Evolutionary conservation across 1,140 invertebrate genomes (phyloP).

Genomic region (Drosophila fuyamai): DNA sequence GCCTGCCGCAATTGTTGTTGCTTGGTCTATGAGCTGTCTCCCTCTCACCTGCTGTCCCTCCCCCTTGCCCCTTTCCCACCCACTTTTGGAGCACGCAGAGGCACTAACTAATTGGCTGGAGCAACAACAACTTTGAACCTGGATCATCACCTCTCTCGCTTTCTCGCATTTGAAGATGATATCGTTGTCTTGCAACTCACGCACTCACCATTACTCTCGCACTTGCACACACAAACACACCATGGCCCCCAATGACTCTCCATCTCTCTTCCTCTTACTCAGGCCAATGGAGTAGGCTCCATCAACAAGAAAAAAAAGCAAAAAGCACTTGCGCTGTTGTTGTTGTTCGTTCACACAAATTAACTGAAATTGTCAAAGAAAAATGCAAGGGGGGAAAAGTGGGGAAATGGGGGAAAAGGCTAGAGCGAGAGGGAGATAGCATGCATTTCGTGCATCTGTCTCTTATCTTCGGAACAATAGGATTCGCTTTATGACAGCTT

Average conservation of each 20-base stretch:
- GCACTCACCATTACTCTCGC: slow-evolving; percentile 44
- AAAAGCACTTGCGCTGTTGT: slow-evolving; percentile 37
- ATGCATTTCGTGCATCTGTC: slow-evolving; percentile 34
- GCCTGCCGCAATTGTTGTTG: slow-evolving; percentile 55
- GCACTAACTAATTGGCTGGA: slow-evolving; percentile 57
- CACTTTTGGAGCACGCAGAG: slow-evolving; percentile 45
- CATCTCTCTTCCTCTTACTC: slow-evolving; percentile 6
- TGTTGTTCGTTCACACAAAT: slow-evolving; percentile 45
- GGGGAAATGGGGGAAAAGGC: too few relatives aligned
- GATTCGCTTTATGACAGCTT: slow-evolving; percentile 35
- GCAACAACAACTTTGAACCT: slow-evolving; percentile 38
- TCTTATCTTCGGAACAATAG: slow-evolving; percentile 40
- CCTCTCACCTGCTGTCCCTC: neutral
- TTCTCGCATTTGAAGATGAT: slow-evolving; percentile 46
- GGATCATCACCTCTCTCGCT: slow-evolving; percentile 12
- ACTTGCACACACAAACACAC: neutral
- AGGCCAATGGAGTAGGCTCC: slow-evolving; percentile 7
- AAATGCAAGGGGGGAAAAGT: slow-evolving; percentile 9
- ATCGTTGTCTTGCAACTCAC: slow-evolving; percentile 56
- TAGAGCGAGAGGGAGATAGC: neutral
- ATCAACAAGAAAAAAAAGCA: slow-evolving; percentile 18
- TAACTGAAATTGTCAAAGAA: slow-evolving; percentile 54
- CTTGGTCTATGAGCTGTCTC: slow-evolving; percentile 22
- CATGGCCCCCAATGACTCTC: slow-evolving; percentile 18
- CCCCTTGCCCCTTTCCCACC: neutral